Percentiles rank a stretch among this genome's conserved stretches.
These are phyloP conservation scores for Andrena dorsata DNA, from an alignment of 2,888 invertebrate genomes.

Conservation along the genomic window DNA sequence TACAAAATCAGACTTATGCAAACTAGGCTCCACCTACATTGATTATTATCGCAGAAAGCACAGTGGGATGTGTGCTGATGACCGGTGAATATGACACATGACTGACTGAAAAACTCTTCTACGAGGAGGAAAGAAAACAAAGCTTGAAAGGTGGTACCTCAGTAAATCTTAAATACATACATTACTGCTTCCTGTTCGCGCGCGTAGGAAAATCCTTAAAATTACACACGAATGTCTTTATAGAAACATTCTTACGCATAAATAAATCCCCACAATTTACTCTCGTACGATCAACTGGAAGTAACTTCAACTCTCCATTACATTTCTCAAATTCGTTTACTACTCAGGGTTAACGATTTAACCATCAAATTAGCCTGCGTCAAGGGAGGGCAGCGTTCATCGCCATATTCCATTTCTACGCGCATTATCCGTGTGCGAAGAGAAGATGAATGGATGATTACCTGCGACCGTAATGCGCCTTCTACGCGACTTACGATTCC, in stretches of 20 bases:
- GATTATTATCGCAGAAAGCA: slow-evolving; percentile 4
- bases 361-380: neutral
- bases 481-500: slow-evolving; percentile 84
- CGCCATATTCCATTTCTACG: neutral
- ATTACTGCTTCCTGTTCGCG: slow-evolving; percentile 32
- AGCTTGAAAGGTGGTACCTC: slow-evolving; percentile 52
- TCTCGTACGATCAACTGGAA: neutral
- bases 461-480: slow-evolving; percentile 82
- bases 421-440: slow-evolving; percentile 31
- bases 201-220: slow-evolving; percentile 24
- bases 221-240: neutral
- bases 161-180: slow-evolving; percentile 56
- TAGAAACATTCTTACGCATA: neutral
- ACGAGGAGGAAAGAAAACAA: neutral
- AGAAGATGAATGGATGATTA: slow-evolving; percentile 77
- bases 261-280: neutral
- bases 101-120: neutral
- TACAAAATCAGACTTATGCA: slow-evolving; percentile 50
- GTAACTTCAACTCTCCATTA: neutral
- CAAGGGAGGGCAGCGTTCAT: neutral
- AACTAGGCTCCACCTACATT: slow-evolving; percentile 4
- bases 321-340: neutral
- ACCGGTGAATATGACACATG: slow-evolving; percentile 48
- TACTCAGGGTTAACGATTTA: neutral
- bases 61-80: slow-evolving; percentile 38